phyloP scores from a whole-genome alignment of 1,140 invertebrate genomes.

The Drosophila lowei region DNA sequence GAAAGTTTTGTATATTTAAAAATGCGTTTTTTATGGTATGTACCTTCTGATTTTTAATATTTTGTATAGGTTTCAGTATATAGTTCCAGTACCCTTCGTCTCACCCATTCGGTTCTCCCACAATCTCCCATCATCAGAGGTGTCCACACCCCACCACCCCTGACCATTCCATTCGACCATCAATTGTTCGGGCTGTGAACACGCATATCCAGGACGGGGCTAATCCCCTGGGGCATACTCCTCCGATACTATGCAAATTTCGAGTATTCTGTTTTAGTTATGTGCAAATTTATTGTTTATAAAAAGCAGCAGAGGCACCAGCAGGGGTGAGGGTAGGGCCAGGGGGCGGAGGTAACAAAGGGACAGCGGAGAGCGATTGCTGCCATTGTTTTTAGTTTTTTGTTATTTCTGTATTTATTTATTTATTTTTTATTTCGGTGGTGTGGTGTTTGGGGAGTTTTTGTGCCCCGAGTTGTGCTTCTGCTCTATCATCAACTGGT shows the following conservation, averaged over 20 bases:
- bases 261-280: constrained; percentile 64
- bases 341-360: constrained; percentile 4
- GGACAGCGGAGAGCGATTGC: constrained; percentile 28
- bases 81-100: too few species aligned
- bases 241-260: constrained; percentile 57
- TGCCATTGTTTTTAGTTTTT: constrained; percentile 53
- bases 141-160: too few species aligned
- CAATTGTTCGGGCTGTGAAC: constrained; percentile 16
- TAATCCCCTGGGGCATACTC: constrained; percentile 24
- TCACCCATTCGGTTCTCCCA: too few species aligned
- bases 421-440: constrained; percentile 36
- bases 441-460: constrained; percentile 52
- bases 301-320: constrained; percentile 11
- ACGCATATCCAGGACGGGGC: constrained; percentile 22
- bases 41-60: too few species aligned
- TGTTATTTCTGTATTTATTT: constrained; percentile 21
- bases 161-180: background rate
- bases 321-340: too few species aligned
- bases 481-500: constrained; percentile 74
- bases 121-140: too few species aligned
- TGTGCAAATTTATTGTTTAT: constrained; percentile 76
- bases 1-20: too few species aligned
- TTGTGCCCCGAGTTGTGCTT: constrained; percentile 29
- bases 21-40: too few species aligned
- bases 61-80: too few species aligned